These are phyloP conservation scores for Amphipyra berbera DNA, from an alignment of 2,888 invertebrate genomes.

Conservation along the genomic window DNA sequence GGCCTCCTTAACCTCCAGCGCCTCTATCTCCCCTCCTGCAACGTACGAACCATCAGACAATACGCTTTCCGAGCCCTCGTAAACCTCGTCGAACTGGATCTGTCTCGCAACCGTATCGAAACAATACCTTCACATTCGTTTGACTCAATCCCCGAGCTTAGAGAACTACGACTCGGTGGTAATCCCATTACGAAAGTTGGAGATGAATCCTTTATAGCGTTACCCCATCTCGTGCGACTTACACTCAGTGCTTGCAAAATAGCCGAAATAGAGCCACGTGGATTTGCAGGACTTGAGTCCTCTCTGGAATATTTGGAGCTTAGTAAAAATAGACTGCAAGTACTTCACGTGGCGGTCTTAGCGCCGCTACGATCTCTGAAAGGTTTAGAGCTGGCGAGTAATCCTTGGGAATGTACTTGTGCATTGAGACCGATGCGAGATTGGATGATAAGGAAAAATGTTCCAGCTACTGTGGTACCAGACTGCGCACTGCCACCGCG, in stretches of 20 bases:
- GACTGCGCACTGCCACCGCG: constrained; percentile 92
- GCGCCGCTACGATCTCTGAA: constrained; percentile 92
- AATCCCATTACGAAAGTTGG: constrained; percentile 93
- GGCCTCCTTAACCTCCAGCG: constrained; percentile 95
- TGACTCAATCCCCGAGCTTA: constrained; percentile 92
- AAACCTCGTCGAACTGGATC: constrained; percentile 95
- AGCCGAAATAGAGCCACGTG: constrained; percentile 91
- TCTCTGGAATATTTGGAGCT: constrained; percentile 94
- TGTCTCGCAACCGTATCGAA: constrained; percentile 93
- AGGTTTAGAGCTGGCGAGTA: constrained; percentile 93
- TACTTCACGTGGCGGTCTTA: constrained; percentile 91
- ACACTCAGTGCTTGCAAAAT: constrained; percentile 94
- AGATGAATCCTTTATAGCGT: constrained; percentile 92
- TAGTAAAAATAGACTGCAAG: constrained; percentile 93
- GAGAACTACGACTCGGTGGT: constrained; percentile 93
- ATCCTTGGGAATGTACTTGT: constrained; percentile 96
- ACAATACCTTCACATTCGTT: constrained; percentile 93
- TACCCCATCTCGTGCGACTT: constrained; percentile 92
- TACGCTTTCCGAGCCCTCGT: constrained; percentile 94
- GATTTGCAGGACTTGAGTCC: constrained; percentile 93
- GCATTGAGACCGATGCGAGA: constrained; percentile 92
- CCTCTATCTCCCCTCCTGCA: constrained; percentile 93
- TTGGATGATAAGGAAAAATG: constrained; percentile 94
- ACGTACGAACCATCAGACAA: constrained; percentile 92
- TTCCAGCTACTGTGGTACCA: constrained; percentile 92